Conservation (phyloP, 2,888 invertebrate species). For the Acleris laterana region DNA sequence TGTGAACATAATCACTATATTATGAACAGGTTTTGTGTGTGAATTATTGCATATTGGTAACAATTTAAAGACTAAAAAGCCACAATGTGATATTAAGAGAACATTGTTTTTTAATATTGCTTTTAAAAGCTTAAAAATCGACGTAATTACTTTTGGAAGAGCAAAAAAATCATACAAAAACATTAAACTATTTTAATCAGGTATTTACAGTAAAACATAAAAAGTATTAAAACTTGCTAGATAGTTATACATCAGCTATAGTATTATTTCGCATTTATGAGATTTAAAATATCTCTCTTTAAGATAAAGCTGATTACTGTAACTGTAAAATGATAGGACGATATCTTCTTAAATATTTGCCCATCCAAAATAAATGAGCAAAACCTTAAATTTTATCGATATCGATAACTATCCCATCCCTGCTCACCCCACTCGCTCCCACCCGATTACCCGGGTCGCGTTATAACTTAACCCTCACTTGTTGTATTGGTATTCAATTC, state of each 20-base stretch:
- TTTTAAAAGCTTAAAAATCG: too few relatives aligned
- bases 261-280: too few relatives aligned
- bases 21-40: conserved; percentile 26
- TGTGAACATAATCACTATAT: conserved; percentile 26
- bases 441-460: conserved; percentile 74
- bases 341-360: neutral
- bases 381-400: conserved; percentile 41
- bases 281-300: too few relatives aligned
- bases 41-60: conserved; percentile 5
- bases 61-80: neutral
- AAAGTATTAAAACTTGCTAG: too few relatives aligned
- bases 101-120: too few relatives aligned
- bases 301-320: neutral
- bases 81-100: too few relatives aligned
- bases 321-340: neutral
- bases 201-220: too few relatives aligned
- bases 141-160: too few relatives aligned
- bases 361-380: neutral
- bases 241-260: too few relatives aligned
- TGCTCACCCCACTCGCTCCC: conserved; percentile 59
- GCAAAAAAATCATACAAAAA: too few relatives aligned
- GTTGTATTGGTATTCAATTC: conserved; percentile 60
- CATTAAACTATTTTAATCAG: too few relatives aligned
- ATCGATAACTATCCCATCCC: conserved; percentile 51
- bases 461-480: conserved; percentile 69